These are phyloP conservation scores for Hylyphantes graminicola DNA, from an alignment of 1,140 invertebrate genomes.

Conservation along the genomic window DNA sequence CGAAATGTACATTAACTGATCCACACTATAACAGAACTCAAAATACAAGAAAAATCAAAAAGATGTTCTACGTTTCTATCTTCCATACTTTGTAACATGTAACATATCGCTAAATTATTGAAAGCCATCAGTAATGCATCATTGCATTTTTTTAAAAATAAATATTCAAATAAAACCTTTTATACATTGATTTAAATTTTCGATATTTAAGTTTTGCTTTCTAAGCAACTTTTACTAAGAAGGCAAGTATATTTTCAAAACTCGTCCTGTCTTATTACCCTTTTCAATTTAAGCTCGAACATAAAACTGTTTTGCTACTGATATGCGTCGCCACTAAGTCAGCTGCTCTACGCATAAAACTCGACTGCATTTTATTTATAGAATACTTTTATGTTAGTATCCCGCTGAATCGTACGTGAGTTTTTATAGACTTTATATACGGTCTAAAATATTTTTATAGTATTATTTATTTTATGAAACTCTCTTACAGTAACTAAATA, in stretches of 20 bases:
- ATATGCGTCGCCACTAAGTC: conserved; percentile 32
- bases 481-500: conserved; percentile 10
- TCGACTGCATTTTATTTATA: conserved; percentile 38
- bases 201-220: too few species aligned
- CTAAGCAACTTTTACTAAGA: too few species aligned
- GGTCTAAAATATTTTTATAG: conserved; percentile 50
- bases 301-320: conserved; percentile 18
- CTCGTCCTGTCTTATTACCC: conserved; percentile 19
- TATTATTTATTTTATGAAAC: conserved; percentile 46
- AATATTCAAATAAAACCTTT: too few species aligned
- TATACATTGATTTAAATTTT: neutral
- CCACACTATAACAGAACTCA: too few species aligned
- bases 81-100: too few species aligned
- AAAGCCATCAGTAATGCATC: too few species aligned
- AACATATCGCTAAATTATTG: too few species aligned
- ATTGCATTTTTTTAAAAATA: too few species aligned
- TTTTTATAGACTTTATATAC: conserved; percentile 41
- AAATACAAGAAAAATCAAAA: too few species aligned
- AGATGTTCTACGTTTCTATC: too few species aligned
- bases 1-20: too few species aligned
- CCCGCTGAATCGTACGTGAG: conserved; percentile 3
- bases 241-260: too few species aligned
- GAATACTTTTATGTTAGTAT: conserved; percentile 45
- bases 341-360: conserved; percentile 42
- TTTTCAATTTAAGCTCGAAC: conserved; percentile 7